Conservation (phyloP, 2,888 invertebrate genomes). For the Euspilapteryx auroguttella region DNA sequence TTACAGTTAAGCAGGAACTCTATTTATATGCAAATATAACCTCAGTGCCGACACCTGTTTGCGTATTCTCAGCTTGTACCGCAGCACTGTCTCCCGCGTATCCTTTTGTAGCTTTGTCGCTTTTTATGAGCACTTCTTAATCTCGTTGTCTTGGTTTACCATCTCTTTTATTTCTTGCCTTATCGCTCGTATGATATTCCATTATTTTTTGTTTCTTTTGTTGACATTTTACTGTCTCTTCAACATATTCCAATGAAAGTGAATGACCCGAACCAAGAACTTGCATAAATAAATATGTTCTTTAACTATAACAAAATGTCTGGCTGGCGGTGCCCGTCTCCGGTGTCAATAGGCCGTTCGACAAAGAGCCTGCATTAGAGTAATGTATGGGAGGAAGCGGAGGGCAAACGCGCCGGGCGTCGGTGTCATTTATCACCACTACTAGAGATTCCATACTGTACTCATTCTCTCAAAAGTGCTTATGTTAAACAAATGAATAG, state of each 20-base stretch:
- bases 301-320: no score
- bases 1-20: conserved; percentile 62
- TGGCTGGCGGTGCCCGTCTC: no score
- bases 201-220: no score
- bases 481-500: no score
- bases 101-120: conserved; percentile 22
- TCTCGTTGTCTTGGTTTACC: conserved; percentile 15
- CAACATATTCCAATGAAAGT: no score
- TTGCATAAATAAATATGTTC: no score
- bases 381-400: conserved; percentile 15
- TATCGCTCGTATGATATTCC: no score
- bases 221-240: no score
- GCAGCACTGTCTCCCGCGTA: conserved; percentile 38
- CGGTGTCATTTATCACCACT: conserved; percentile 6
- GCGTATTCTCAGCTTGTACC: conserved; percentile 52
- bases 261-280: no score
- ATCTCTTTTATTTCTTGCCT: conserved; percentile 2
- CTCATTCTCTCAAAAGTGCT: no score
- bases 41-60: conserved; percentile 60
- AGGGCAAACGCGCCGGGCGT: conserved; percentile 8
- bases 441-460: no score
- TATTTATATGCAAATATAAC: conserved; percentile 62
- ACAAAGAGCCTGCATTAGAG: conserved; percentile 12
- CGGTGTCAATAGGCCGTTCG: conserved; percentile 9
- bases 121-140: conserved; percentile 15